Percentiles rank a stretch among this genome's conserved stretches.
Conservation (phyloP, 37 sponge, comb jelly and placozoan species). For the Crambe crambe region DNA sequence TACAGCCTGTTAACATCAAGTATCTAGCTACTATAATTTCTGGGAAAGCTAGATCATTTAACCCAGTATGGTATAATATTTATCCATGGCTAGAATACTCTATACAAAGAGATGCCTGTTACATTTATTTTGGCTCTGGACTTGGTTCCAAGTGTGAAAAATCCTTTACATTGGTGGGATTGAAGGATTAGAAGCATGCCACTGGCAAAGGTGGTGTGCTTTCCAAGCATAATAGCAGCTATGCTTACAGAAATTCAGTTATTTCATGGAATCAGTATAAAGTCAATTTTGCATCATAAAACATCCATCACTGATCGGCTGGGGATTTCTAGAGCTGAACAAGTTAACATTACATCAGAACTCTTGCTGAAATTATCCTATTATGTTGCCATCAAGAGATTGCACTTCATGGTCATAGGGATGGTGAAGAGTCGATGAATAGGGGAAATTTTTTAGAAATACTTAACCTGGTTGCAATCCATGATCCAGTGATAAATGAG, state of each 20-base stretch:
- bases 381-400: conserved; percentile 70
- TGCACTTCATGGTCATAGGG: conserved; percentile 67
- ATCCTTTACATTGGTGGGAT: conserved; percentile 34
- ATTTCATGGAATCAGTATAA: conserved; percentile 43
- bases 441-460: conserved; percentile 66
- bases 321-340: conserved; percentile 35
- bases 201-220: conserved; percentile 53
- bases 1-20: conserved; percentile 40
- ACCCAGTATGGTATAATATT: conserved; percentile 46
- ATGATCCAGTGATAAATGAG: conserved; percentile 41
- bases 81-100: conserved; percentile 67
- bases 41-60: conserved; percentile 56
- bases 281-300: conserved; percentile 13
- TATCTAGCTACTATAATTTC: conserved; percentile 49
- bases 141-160: conserved; percentile 38
- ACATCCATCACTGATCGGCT: conserved; percentile 44
- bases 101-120: conserved; percentile 54
- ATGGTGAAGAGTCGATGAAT: conserved; percentile 59
- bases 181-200: conserved; percentile 62
- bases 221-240: conserved; percentile 31
- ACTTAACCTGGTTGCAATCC: conserved; percentile 40
- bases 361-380: conserved; percentile 58
- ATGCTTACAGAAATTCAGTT: conserved; percentile 39
- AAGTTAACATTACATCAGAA: conserved; percentile 67
- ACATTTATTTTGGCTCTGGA: conserved; percentile 58